These are phyloP conservation scores for Galaxea fascicularis DNA, from an alignment of 92 coral and sea anemone species.

Conservation along the genomic window DNA sequence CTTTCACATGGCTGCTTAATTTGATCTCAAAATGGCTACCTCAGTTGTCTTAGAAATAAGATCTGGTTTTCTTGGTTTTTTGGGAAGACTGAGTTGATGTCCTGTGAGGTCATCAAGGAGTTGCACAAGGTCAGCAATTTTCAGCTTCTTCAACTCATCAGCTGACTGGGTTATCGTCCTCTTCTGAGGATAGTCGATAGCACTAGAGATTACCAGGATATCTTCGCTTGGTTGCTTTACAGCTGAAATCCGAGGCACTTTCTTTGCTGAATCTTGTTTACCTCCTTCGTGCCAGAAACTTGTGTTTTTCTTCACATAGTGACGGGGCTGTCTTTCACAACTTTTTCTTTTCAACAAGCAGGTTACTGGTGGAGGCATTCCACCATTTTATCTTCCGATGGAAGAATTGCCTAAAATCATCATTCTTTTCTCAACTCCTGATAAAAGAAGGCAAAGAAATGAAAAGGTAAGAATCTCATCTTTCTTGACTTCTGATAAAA, in stretches of 20 bases:
- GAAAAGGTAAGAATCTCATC: not conserved
- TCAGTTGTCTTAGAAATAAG: not conserved
- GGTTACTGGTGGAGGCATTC: constrained; percentile 32
- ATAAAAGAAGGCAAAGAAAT: not conserved
- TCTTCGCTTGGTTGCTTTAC: not conserved
- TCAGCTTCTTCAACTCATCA: not conserved
- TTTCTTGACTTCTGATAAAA: too few relatives aligned
- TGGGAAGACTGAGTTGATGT: not conserved
- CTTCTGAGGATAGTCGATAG: not conserved
- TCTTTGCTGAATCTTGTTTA: not conserved
- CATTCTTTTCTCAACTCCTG: constrained; percentile 46
- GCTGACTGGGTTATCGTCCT: not conserved
- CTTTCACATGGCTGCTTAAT: too few relatives aligned
- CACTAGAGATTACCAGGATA: too few relatives aligned
- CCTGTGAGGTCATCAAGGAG: not conserved
- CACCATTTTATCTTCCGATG: constrained; percentile 34
- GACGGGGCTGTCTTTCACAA: not conserved
- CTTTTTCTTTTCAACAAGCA: constrained; percentile 24
- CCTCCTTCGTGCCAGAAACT: constrained; percentile 8
- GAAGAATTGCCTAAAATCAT: constrained; percentile 15
- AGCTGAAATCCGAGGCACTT: not conserved
- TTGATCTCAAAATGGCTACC: not conserved
- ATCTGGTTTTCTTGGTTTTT: constrained; percentile 1
- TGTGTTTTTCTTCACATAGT: not conserved
- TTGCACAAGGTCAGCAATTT: not conserved